Conservation (phyloP, 1,140 invertebrate genomes). For the Rhagoletis zephyria region DNA sequence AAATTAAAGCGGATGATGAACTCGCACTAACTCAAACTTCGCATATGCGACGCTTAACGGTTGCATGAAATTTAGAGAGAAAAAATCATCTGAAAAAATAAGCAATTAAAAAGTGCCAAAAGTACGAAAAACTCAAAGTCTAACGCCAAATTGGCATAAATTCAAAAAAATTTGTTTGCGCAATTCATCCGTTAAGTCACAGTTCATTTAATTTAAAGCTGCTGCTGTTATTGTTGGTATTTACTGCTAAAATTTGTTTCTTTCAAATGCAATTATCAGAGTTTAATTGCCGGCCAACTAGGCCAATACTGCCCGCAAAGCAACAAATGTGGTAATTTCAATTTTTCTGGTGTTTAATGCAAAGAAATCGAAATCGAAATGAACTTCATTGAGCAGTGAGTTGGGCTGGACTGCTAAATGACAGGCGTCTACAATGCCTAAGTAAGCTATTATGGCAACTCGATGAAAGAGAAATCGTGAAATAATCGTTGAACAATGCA, state of each 20-base stretch:
- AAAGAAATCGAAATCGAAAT: background rate
- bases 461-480: conserved; percentile 39
- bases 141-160: background rate
- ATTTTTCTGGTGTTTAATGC: background rate
- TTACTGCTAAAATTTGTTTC: background rate
- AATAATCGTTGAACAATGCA: conserved; percentile 25
- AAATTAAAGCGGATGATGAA: conserved; percentile 12
- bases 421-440: background rate
- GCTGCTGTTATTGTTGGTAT: background rate
- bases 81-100: too few species aligned
- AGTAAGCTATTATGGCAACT: conserved; percentile 31
- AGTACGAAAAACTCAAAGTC: background rate
- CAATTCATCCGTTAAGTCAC: background rate
- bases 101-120: background rate
- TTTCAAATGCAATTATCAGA: background rate
- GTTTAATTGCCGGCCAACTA: conserved; percentile 41
- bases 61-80: background rate
- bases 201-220: background rate
- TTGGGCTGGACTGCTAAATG: background rate
- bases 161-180: background rate
- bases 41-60: background rate
- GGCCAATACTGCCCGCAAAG: background rate
- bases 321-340: background rate
- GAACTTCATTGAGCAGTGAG: background rate
- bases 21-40: background rate